A percentile compares a stretch with the other conserved stretches of the same genome.
These are phyloP conservation scores for Danaus plexippus DNA, from an alignment of 1,140 invertebrate genomes.

Conservation along the genomic window DNA sequence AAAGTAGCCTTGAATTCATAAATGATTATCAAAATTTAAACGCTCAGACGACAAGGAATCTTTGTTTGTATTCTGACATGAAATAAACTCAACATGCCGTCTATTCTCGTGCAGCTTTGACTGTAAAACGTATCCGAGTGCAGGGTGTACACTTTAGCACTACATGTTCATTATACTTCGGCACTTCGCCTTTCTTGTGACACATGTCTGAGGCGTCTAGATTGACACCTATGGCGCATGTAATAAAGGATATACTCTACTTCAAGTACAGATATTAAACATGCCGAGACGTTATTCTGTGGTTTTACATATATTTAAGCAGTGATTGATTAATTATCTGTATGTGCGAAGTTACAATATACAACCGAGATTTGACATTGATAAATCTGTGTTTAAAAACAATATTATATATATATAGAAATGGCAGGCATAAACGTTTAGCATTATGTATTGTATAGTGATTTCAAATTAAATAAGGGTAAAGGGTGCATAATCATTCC, in stretches of 20 bases:
- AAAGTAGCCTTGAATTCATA: no score
- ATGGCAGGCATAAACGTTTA: not conserved
- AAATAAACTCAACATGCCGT: not conserved
- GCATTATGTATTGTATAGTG: not conserved
- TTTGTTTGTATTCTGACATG: no score
- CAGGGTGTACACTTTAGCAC: not conserved
- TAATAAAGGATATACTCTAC: not conserved
- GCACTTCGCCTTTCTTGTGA: slow-evolving; percentile 6
- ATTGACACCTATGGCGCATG: slow-evolving; percentile 4
- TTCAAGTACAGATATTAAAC: slow-evolving; percentile 1
- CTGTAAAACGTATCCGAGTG: not conserved
- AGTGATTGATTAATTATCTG: no score
- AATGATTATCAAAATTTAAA: no score
- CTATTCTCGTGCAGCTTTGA: slow-evolving; percentile 9
- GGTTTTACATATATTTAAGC: no score
- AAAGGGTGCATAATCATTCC: not conserved
- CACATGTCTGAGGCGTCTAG: slow-evolving; percentile 6
- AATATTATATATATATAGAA: no score
- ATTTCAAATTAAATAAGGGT: not conserved
- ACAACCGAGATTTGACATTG: no score
- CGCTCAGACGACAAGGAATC: no score
- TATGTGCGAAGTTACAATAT: no score
- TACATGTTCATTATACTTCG: slow-evolving; percentile 1
- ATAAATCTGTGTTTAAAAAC: no score
- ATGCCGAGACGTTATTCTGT: no score